Evolutionary conservation across 2,888 invertebrate species (phyloP).

Genomic region (Timandra comae): DNA sequence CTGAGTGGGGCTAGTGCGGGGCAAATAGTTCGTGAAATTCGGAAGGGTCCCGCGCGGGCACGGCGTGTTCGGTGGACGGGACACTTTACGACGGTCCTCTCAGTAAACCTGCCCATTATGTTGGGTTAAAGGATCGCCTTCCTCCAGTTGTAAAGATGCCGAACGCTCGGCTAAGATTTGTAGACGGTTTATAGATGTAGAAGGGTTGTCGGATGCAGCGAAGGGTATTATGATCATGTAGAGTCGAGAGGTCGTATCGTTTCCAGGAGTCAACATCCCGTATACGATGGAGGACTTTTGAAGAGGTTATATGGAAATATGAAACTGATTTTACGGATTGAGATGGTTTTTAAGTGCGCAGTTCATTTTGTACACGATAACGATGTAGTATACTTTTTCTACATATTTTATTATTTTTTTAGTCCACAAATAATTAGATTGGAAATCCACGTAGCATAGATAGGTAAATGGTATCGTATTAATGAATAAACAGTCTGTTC

Average conservation of each 20-base stretch:
- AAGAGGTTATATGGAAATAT: conserved; percentile 52
- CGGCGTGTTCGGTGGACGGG: conserved; percentile 42
- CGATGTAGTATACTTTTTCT: conserved; percentile 10
- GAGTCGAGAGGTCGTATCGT: conserved; percentile 68
- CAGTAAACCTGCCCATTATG: conserved; percentile 74
- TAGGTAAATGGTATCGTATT: conserved; percentile 21
- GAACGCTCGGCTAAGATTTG: conserved; percentile 69
- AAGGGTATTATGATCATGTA: conserved; percentile 70
- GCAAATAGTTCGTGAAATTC: conserved; percentile 76
- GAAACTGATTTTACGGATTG: conserved; percentile 43
- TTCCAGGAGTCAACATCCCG: conserved; percentile 72
- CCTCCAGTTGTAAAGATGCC: conserved; percentile 73
- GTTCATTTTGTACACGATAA: conserved; percentile 20
- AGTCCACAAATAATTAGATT: too few relatives aligned
- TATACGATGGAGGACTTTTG: conserved; percentile 60
- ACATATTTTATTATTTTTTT: too few relatives aligned
- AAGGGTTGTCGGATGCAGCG: conserved; percentile 68
- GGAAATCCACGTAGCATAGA: too few relatives aligned
- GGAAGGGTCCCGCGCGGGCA: conserved; percentile 56
- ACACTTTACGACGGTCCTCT: conserved; percentile 73
- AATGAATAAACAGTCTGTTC: conserved; percentile 30
- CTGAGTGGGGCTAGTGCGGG: conserved; percentile 70
- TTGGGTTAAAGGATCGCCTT: conserved; percentile 73
- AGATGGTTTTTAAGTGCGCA: conserved; percentile 22
- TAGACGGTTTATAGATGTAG: conserved; percentile 70